Evolutionary conservation across 2,888 invertebrate genomes (phyloP).

Genomic region (Scaptomyza polygonia): DNA sequence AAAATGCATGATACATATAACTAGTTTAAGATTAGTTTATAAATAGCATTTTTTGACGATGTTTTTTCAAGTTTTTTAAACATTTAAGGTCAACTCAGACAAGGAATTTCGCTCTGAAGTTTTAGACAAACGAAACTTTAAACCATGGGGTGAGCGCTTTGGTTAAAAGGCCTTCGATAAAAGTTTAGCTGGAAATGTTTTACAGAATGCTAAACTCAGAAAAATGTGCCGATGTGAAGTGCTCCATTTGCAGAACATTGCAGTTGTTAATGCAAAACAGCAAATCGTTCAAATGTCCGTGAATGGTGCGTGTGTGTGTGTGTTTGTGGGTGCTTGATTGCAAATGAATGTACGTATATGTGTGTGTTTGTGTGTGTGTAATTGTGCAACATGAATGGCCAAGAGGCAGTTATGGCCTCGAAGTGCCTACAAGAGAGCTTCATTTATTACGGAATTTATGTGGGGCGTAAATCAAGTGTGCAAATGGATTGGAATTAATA

Average conservation of each 20-base stretch:
- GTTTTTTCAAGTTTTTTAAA: too few species aligned
- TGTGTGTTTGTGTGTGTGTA: slow-evolving; percentile 11
- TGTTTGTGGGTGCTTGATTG: slow-evolving; percentile 12
- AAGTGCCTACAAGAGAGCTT: slow-evolving; percentile 61
- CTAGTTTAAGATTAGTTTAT: too few species aligned
- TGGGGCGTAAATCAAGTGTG: slow-evolving; percentile 78
- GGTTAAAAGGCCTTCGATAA: background rate
- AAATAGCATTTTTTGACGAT: too few species aligned
- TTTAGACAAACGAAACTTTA: background rate
- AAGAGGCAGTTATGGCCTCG: slow-evolving; percentile 48
- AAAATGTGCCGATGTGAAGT: slow-evolving; percentile 43
- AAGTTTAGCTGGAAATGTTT: slow-evolving; percentile 19
- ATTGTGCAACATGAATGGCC: slow-evolving; percentile 33
- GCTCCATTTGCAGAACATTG: slow-evolving; percentile 42
- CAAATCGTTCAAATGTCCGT: slow-evolving; percentile 55
- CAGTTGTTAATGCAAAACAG: slow-evolving; percentile 68
- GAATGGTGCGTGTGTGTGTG: slow-evolving; percentile 10
- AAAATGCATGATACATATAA: too few species aligned
- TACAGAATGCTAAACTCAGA: slow-evolving; percentile 8
- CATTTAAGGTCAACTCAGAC: too few species aligned
- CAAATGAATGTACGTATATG: background rate
- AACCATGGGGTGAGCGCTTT: background rate
- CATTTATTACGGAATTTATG: slow-evolving; percentile 78
- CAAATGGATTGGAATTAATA: slow-evolving; percentile 83
- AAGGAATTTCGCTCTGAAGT: background rate